A percentile compares a stretch with the other conserved stretches of the same genome.
Evolutionary conservation across 2,888 invertebrate genomes (phyloP).

Genomic region (Carterocephalus palaemon): DNA sequence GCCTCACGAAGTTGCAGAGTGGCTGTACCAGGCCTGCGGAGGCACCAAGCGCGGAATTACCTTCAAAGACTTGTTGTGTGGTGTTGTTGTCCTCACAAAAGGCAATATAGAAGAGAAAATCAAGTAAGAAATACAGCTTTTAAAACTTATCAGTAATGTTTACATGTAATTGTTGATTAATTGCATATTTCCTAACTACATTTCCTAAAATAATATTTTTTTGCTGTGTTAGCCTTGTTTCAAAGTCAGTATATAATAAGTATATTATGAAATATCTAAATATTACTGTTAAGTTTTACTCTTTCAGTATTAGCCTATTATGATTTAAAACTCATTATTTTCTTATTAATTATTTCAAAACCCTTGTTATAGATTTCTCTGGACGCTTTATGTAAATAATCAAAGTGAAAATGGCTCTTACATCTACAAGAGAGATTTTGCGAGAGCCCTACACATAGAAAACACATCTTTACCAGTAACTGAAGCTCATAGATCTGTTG

Average conservation of each 20-base stretch:
- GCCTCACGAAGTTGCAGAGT: conserved; percentile 88
- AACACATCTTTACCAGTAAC: conserved; percentile 62
- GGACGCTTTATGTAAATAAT: conserved; percentile 92
- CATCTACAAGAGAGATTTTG: conserved; percentile 86
- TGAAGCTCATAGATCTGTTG: conserved; percentile 52
- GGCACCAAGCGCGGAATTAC: conserved; percentile 89
- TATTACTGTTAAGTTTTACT: conserved; percentile 6
- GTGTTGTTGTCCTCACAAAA: conserved; percentile 90
- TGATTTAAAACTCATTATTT: no score
- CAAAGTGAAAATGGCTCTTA: conserved; percentile 81
- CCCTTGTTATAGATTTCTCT: conserved; percentile 82
- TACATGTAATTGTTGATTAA: no score
- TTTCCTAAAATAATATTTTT: no score
- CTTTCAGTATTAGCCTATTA: no score
- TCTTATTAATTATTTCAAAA: no score
- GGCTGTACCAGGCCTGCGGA: conserved; percentile 90
- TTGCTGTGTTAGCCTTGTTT: no score
- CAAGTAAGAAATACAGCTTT: conserved; percentile 66
- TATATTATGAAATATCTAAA: not conserved
- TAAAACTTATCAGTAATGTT: no score
- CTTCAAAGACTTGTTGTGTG: conserved; percentile 90
- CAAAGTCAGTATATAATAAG: not conserved
- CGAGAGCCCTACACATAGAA: conserved; percentile 80
- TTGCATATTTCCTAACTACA: no score
- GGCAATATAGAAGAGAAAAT: conserved; percentile 92